A percentile compares a stretch with the other conserved stretches of the same genome.
Evolutionary conservation across 2,113 vertebrate species (phyloP).

Genomic region (Azemiops feae): DNA sequence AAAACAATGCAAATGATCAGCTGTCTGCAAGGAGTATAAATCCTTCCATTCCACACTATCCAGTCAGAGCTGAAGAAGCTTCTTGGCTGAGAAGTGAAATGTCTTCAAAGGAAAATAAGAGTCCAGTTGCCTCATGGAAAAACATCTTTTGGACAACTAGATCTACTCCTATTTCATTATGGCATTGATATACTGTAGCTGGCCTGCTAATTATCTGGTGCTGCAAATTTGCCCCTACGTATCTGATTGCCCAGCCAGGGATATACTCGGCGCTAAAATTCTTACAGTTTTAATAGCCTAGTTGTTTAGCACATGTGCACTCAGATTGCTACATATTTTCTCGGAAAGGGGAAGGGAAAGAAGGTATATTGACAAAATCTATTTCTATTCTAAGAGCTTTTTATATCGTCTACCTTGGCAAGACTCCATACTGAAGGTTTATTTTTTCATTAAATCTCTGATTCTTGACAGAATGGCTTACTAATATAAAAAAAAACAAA

Average conservation of each 20-base stretch:
- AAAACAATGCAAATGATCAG: too few relatives aligned
- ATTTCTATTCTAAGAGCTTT: constrained; percentile 26
- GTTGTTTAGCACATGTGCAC: neutral
- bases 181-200: neutral
- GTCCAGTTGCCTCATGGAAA: too few relatives aligned
- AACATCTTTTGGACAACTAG: too few relatives aligned
- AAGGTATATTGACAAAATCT: constrained; percentile 31
- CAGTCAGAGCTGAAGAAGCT: too few relatives aligned
- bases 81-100: too few relatives aligned
- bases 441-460: constrained; percentile 49
- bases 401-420: constrained; percentile 24
- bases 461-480: constrained; percentile 43
- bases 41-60: too few relatives aligned
- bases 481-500: constrained; percentile 32
- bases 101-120: too few relatives aligned
- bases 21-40: too few relatives aligned
- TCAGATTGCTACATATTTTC: neutral
- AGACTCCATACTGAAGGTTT: neutral
- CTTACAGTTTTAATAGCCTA: neutral
- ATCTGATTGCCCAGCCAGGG: neutral
- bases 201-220: neutral
- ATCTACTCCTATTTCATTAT: neutral
- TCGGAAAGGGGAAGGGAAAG: neutral
- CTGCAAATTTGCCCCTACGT: neutral
- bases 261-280: neutral